These are phyloP conservation scores for Latrodectus hesperus DNA, from an alignment of 2,888 invertebrate genomes.

Conservation along the genomic window DNA sequence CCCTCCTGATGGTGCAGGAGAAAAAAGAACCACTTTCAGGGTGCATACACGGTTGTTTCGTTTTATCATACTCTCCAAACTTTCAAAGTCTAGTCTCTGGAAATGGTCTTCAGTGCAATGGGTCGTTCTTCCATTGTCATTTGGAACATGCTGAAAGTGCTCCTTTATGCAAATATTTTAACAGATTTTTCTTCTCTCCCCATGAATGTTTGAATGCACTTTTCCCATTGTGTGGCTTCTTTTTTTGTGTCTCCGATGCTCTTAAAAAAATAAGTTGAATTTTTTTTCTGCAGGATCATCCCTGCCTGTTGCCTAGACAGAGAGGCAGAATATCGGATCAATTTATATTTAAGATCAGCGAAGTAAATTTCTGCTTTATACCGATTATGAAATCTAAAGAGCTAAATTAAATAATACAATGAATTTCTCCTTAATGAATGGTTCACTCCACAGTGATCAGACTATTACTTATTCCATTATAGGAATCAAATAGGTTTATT, in stretches of 20 bases:
- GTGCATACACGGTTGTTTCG: slow-evolving; percentile 47
- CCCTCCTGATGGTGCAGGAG: neutral
- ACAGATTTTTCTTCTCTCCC: slow-evolving; percentile 49
- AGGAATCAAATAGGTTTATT: too few relatives aligned
- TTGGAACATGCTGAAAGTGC: slow-evolving; percentile 45
- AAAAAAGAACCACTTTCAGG: slow-evolving; percentile 60
- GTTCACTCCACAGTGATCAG: too few relatives aligned
- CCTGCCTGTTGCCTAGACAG: too few relatives aligned
- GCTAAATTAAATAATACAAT: too few relatives aligned
- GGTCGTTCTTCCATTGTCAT: slow-evolving; percentile 64
- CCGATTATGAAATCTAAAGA: too few relatives aligned
- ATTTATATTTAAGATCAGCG: too few relatives aligned
- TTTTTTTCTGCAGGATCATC: too few relatives aligned
- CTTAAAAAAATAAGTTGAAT: too few relatives aligned
- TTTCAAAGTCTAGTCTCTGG: slow-evolving; percentile 42
- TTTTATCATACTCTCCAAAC: slow-evolving; percentile 63
- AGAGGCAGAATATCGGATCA: too few relatives aligned
- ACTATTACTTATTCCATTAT: too few relatives aligned
- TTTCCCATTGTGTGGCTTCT: neutral
- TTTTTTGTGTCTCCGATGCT: neutral
- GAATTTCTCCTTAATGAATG: too few relatives aligned
- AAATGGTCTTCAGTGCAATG: slow-evolving; percentile 34
- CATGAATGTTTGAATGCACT: slow-evolving; percentile 33
- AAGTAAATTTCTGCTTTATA: too few relatives aligned
- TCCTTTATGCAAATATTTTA: slow-evolving; percentile 62